Evolutionary conservation across 2,888 invertebrate species (phyloP).

Genomic region (Aphidoletes aphidimyza): DNA sequence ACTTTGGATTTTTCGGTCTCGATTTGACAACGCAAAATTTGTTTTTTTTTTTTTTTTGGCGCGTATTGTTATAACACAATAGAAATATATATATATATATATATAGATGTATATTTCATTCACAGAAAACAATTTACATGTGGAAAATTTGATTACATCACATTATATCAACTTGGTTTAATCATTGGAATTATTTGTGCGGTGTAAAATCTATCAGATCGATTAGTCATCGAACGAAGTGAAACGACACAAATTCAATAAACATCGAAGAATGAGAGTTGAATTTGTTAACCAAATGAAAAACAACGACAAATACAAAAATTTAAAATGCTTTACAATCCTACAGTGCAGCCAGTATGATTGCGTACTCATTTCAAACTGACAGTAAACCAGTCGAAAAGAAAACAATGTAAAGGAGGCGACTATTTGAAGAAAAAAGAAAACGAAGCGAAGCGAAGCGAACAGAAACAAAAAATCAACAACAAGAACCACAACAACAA

Average conservation of each 20-base stretch:
- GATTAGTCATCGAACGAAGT: no score
- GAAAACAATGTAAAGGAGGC: conserved; percentile 24
- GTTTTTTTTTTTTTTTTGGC: not conserved
- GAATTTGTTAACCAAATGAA: no score
- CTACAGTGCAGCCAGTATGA: conserved; percentile 44
- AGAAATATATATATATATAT: no score
- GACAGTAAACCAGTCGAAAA: conserved; percentile 45
- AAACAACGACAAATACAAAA: no score
- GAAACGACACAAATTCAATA: no score
- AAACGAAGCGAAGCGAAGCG: not conserved
- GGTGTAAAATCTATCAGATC: no score
- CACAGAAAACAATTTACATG: not conserved
- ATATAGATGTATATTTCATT: no score
- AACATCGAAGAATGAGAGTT: no score
- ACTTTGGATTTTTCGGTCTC: not conserved
- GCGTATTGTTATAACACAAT: no score
- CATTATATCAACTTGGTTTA: not conserved
- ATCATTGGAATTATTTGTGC: not conserved
- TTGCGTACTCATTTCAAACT: conserved; percentile 55
- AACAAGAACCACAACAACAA: not conserved
- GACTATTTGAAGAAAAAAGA: not conserved
- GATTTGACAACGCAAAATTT: not conserved
- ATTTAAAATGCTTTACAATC: conserved; percentile 53
- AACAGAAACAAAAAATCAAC: not conserved
- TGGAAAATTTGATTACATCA: not conserved